Evolutionary conservation across 2,797 vertebrate genomes (phyloP), one percentile per base, ranked within the genome.

Genomic region (Fundulus diaphanus): DNA sequence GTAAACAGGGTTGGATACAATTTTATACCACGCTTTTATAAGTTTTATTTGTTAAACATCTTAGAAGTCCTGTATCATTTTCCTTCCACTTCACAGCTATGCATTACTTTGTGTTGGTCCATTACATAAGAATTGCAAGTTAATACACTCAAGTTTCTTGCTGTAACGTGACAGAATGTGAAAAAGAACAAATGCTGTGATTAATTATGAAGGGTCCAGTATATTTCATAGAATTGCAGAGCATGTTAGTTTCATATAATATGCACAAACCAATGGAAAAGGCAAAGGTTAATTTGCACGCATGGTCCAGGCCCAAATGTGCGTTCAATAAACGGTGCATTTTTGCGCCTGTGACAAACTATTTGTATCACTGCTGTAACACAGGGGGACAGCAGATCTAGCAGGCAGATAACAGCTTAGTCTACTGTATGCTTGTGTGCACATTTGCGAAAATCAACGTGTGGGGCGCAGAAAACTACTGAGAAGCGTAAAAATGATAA

Each of bases 401-500:
- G 20, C 5, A 16, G 20, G 24, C 22, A 12, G 20, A n/a, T 2
- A 13, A 31, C 7, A 33, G 16, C 29, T 59, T 13, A 5, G 33
- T 13, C 9, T 65, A 65, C 35, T 65, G 61, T 40, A 65, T 7
- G 22, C 24, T 40, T 37, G 2, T 40, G 9, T 40, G 61, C 61
- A n/a, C 35, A 40, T 35, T 22, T n/a, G 1, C 20, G 31, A 0
- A 33, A 67, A 66, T 59, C 85, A 72, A 81, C 90, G 88, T 92
- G 93, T 93, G 92, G 65, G 61, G 35, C 61, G 89, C 69, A 77
- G 76, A 72, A 49, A 49, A 44, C 20, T 57, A 66, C 68, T 74
- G 67, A 85, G 73, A 83, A 81, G 87, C 87, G 83, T 91, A 89
- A 73, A 92, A 87, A 92, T 89, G 71, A 56, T 86, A 85, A 87